Evolutionary conservation across 2,113 vertebrate genomes (phyloP).

Genomic region (Hirundichthys speculiger): DNA sequence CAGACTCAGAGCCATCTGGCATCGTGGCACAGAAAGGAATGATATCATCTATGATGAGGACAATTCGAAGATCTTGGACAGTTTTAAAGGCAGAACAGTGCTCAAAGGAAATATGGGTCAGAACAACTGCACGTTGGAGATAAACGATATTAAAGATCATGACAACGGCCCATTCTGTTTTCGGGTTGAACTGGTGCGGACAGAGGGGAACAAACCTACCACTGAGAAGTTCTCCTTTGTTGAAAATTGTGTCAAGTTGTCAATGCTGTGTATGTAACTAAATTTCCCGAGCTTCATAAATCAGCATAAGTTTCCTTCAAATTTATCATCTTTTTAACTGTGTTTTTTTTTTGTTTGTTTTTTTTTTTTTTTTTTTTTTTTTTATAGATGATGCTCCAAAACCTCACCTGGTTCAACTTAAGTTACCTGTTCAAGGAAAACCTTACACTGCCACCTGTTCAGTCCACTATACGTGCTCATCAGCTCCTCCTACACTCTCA

Average conservation of each 20-base stretch:
- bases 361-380: not conserved
- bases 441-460: constrained; percentile 54
- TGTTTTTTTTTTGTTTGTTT: too few relatives aligned
- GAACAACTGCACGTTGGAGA: constrained; percentile 71
- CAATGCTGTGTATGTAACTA: constrained; percentile 39
- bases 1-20: constrained; percentile 63
- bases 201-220: not conserved
- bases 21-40: rapidly evolving
- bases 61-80: rapidly evolving
- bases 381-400: constrained; percentile 27
- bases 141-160: constrained; percentile 30
- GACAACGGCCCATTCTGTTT: constrained; percentile 75
- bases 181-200: constrained; percentile 34
- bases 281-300: not conserved
- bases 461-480: constrained; percentile 63
- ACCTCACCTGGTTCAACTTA: not conserved
- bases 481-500: constrained; percentile 45
- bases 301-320: not conserved
- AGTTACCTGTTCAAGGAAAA: constrained; percentile 20
- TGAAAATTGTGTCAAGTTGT: constrained; percentile 34
- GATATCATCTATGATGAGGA: constrained; percentile 36
- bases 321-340: not conserved
- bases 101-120: constrained; percentile 54
- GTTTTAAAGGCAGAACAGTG: constrained; percentile 44
- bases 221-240: constrained; percentile 54